Percentiles rank a stretch among this genome's conserved stretches.
Conservation (phyloP, 2,888 invertebrate genomes). For the Drosophila nr. medialis region DNA sequence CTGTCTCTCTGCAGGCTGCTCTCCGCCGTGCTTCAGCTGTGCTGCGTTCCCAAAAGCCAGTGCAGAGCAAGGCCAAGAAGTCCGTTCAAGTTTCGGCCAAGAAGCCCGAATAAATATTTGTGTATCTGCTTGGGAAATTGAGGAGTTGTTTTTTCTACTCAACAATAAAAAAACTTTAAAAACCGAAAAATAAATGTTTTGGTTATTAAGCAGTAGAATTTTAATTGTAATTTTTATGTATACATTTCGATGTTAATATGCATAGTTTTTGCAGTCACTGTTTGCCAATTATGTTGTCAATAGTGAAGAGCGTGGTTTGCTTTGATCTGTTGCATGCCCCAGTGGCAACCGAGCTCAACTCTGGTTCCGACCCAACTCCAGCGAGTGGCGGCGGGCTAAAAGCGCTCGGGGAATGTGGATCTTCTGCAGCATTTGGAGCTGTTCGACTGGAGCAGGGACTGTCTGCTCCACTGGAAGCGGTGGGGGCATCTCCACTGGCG, state of each 20-base stretch:
- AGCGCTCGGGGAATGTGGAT: constrained; percentile 79
- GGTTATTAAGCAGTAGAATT: constrained; percentile 19
- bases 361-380: neutral
- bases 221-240: neutral
- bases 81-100: constrained; percentile 87
- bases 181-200: constrained; percentile 28
- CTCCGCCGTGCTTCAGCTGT: constrained; percentile 97
- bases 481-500: constrained; percentile 25
- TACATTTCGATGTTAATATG: neutral
- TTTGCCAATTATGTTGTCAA: constrained; percentile 84
- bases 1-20: constrained; percentile 88
- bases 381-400: constrained; percentile 64
- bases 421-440: constrained; percentile 47
- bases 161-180: constrained; percentile 68
- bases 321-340: constrained; percentile 52
- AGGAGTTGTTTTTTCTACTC: constrained; percentile 73
- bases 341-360: constrained; percentile 5
- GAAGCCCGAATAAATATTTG: constrained; percentile 90
- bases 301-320: constrained; percentile 80
- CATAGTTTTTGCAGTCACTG: constrained; percentile 55
- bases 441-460: constrained; percentile 57
- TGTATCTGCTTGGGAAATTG: constrained; percentile 46
- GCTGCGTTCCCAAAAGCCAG: constrained; percentile 94
- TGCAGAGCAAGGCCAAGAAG: constrained; percentile 92
- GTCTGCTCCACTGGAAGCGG: constrained; percentile 25